Percentiles rank a stretch among this genome's conserved stretches.
Evolutionary conservation across 2,113 vertebrate genomes (phyloP).

Genomic region (Sinosuthora webbiana): DNA sequence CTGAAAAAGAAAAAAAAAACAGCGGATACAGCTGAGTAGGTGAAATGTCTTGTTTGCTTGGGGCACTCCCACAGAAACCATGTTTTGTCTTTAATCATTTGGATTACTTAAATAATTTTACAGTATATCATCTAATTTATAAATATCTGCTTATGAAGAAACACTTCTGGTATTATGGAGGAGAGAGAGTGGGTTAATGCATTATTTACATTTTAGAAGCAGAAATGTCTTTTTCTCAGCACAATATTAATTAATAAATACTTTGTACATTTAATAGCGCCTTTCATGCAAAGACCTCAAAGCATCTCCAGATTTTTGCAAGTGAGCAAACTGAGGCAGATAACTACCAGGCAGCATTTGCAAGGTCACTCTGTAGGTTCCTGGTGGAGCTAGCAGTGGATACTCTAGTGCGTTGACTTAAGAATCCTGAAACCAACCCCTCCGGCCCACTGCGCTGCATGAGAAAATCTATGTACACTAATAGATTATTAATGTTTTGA

Average conservation of each 20-base stretch:
- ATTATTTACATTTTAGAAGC: constrained; percentile 38
- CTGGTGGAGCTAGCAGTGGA: neutral
- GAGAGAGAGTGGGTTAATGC: neutral
- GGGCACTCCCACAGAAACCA: neutral
- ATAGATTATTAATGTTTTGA: neutral
- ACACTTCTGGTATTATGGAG: neutral
- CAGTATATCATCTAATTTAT: neutral
- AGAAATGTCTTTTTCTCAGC: neutral
- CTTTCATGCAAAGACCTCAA: constrained; percentile 29
- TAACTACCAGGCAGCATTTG: neutral
- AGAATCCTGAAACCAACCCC: neutral
- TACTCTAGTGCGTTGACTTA: neutral
- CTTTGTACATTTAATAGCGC: neutral
- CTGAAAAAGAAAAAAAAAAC: neutral
- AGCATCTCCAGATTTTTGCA: neutral
- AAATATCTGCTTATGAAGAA: neutral
- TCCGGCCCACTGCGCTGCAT: neutral
- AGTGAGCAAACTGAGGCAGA: neutral
- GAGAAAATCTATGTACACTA: neutral
- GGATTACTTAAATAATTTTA: neutral
- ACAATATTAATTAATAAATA: constrained; percentile 23
- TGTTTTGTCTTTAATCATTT: neutral
- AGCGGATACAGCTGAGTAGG: neutral
- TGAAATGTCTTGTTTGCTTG: neutral
- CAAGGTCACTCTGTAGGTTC: neutral